phyloP scores from a whole-genome alignment of 2,113 vertebrate genomes.

The Rhombomys opimus region DNA sequence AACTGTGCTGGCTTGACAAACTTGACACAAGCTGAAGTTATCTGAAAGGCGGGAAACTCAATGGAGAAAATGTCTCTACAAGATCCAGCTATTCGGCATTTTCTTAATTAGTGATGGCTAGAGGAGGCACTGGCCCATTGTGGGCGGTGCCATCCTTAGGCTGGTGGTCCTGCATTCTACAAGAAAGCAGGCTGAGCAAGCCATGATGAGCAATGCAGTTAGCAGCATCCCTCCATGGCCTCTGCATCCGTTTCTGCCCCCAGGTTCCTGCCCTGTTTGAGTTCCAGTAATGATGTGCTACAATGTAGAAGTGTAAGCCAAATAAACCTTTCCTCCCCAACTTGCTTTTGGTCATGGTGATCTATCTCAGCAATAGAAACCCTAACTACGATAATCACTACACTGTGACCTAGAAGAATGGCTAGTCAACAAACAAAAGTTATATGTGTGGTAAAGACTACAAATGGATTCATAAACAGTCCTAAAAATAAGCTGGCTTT shows the following conservation, averaged over 20 bases:
- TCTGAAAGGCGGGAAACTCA: neutral
- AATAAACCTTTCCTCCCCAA: neutral
- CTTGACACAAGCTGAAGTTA: neutral
- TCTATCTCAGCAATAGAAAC: neutral
- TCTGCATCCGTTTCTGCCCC: neutral
- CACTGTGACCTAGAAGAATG: neutral
- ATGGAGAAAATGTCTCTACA: neutral
- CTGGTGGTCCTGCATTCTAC: neutral
- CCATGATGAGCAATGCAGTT: neutral
- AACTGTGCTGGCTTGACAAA: neutral
- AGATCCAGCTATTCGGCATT: neutral
- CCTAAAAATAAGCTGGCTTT: neutral
- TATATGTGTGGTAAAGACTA: constrained; percentile 6
- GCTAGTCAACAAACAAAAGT: neutral
- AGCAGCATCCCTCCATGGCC: neutral
- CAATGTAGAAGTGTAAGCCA: neutral
- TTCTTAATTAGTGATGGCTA: neutral
- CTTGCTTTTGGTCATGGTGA: neutral
- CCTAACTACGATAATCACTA: neutral
- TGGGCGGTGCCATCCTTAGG: neutral
- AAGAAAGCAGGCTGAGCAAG: neutral
- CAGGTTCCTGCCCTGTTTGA: neutral
- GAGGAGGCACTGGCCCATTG: neutral
- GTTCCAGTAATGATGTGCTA: neutral
- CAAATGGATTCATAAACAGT: constrained; percentile 1